Evolutionary conservation across 2,888 invertebrate species (phyloP), one percentile per base, ranked within the genome.

Genomic region (Tiphia femorata): DNA sequence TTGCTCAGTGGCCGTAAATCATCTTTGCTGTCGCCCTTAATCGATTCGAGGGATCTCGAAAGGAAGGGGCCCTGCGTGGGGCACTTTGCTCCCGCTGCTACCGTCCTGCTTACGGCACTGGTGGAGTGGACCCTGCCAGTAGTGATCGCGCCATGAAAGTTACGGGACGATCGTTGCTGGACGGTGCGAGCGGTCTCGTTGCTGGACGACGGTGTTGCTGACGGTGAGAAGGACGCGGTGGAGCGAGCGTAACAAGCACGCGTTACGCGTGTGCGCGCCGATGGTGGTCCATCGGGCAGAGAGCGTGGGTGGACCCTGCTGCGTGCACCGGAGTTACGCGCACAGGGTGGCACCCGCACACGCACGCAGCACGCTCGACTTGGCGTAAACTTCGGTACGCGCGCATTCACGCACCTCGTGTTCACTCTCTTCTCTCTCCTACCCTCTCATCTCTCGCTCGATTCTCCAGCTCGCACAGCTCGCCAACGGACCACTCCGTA

Each of bases 41-140:
- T 78, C 76, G 76, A 73, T 77, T 77, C 75, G 75, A 78, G 78
- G 76, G 78, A 76, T 77, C 77, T 67, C 68, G 70, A 77, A 76
- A 69, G 74, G n/a, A n/a, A n/a, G n/a, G n/a, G n/a, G n/a, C n/a
- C n/a, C n/a, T n/a, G 64, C 56, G 53, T 58, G 59, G 49, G 53
- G 48, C 40, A 12, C 37, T n/a, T 16, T 25, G 41, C 56, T 42
- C 8, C 53, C 38, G n/a, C 37, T 41, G 44, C 62, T 47, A 47
- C 49, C 54, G 50, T 43, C 37, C 53, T 23, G 41, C 27, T n/a
- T n/a, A n/a, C n/a, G n/a, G n/a, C n/a, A n/a, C 12, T 5, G 33
- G 1, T 14, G 33, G 5, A 3, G 6, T 12, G 29, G 6, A 33
- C 14, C 12, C 33, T 33, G 33, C 14, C 33, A 12, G 12, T n/a